These are phyloP conservation scores for Lasioglossum pauxillum DNA, from an alignment of 2,888 invertebrate genomes.

Conservation along the genomic window DNA sequence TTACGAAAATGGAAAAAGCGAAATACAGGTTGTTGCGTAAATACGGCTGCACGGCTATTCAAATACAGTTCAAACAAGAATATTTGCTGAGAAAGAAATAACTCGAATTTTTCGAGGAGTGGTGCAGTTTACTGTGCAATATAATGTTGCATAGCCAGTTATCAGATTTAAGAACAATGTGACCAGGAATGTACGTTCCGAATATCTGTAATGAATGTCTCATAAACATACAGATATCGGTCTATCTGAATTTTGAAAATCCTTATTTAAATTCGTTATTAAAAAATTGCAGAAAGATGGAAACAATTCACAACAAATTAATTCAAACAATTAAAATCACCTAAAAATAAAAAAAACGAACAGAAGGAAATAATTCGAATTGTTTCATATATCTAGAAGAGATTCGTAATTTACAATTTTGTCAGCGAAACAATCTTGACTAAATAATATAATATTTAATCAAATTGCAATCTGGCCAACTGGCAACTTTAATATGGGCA, in stretches of 20 bases:
- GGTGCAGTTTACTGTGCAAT: background rate
- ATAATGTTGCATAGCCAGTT: background rate
- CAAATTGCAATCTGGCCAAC: background rate
- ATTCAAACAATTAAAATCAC: too few species aligned
- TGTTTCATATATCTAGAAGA: background rate
- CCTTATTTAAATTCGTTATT: too few species aligned
- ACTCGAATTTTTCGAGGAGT: background rate
- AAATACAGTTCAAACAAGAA: background rate
- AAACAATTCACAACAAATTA: background rate
- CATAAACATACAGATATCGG: background rate
- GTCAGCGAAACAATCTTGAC: background rate
- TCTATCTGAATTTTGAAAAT: background rate
- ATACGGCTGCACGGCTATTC: background rate
- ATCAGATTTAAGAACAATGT: background rate
- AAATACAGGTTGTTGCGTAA: background rate
- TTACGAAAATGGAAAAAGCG: background rate
- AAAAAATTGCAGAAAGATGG: too few species aligned
- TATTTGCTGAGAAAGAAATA: background rate
- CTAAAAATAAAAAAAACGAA: background rate
- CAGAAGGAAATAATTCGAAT: background rate
- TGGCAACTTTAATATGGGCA: background rate
- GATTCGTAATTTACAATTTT: background rate
- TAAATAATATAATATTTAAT: background rate
- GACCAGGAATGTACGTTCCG: background rate
- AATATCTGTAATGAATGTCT: background rate